phyloP scores from a whole-genome alignment of 1,140 invertebrate genomes.

The Drosophila elegans region DNA sequence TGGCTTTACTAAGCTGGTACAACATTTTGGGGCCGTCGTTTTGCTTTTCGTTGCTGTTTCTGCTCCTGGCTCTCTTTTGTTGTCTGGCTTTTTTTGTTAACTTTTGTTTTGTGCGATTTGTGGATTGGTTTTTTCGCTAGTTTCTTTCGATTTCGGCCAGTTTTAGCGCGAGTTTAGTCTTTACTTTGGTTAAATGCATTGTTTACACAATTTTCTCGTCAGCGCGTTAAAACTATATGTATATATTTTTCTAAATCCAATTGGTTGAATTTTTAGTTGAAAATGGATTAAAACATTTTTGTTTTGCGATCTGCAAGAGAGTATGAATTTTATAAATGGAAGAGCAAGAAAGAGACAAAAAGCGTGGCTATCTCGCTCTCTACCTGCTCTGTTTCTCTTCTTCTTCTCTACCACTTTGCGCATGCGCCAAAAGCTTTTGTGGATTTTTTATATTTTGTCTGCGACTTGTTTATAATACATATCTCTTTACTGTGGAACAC shows the following conservation, averaged over 20 bases:
- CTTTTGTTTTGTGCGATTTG: constrained; percentile 26
- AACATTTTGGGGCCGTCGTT: constrained; percentile 73
- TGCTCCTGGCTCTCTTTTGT: constrained; percentile 12
- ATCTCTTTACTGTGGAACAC: neutral
- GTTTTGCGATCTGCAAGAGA: constrained; percentile 30
- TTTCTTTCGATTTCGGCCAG: constrained; percentile 67
- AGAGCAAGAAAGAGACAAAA: constrained; percentile 6
- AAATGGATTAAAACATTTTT: constrained; percentile 1
- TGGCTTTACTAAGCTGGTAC: constrained; percentile 74
- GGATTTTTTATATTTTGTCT: constrained; percentile 11
- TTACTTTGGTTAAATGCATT: constrained; percentile 74
- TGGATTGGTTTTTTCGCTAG: constrained; percentile 39
- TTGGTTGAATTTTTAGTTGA: constrained; percentile 19
- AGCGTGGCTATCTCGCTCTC: constrained; percentile 10
- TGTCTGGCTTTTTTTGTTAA: constrained; percentile 18
- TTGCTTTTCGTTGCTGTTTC: constrained; percentile 18
- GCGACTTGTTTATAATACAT: neutral
- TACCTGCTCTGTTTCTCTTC: constrained; percentile 23
- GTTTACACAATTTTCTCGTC: constrained; percentile 41
- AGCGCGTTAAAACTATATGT: constrained; percentile 10
- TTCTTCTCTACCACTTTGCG: constrained; percentile 15
- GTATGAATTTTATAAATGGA: constrained; percentile 1
- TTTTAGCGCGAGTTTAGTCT: constrained; percentile 66
- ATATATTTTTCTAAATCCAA: constrained; percentile 10
- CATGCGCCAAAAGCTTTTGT: constrained; percentile 24